A percentile compares a stretch with the other conserved stretches of the same genome.
Conservation (phyloP, 2,113 vertebrate genomes). For the Hemiprocne comata region DNA sequence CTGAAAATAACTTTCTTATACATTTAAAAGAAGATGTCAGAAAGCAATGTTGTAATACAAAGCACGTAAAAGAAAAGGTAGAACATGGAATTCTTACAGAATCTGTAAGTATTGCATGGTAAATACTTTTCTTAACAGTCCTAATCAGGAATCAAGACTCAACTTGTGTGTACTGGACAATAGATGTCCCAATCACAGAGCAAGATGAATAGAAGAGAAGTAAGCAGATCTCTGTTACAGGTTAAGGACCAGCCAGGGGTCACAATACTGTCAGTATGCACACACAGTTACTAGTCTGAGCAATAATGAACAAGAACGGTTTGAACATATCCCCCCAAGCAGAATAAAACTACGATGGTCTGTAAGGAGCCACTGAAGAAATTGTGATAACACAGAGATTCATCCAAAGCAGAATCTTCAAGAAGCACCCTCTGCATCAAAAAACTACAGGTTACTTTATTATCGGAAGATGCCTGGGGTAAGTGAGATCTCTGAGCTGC, state of each 20-base stretch:
- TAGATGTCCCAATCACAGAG: not conserved
- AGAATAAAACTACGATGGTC: not conserved
- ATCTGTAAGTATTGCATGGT: not conserved
- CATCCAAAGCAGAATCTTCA: not conserved
- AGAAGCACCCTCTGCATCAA: not conserved
- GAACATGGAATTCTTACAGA: not conserved
- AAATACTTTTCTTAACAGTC: not conserved
- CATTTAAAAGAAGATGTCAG: not conserved
- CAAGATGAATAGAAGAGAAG: not conserved
- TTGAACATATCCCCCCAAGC: not conserved
- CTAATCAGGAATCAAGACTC: not conserved
- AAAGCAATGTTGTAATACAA: not conserved
- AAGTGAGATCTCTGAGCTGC: not conserved
- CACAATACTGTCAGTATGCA: not conserved
- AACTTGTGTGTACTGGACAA: not conserved
- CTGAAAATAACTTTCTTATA: not conserved
- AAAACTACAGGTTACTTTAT: not conserved
- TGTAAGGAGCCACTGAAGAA: not conserved
- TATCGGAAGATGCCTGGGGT: not conserved
- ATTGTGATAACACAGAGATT: not conserved
- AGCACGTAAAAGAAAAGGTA: not conserved
- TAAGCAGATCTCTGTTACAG: not conserved
- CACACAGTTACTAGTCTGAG: not conserved
- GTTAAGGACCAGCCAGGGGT: not conserved
- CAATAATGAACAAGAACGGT: not conserved